These are phyloP conservation scores for Todiramphus saurophagus DNA, from an alignment of 2,113 vertebrate genomes.

Conservation along the genomic window DNA sequence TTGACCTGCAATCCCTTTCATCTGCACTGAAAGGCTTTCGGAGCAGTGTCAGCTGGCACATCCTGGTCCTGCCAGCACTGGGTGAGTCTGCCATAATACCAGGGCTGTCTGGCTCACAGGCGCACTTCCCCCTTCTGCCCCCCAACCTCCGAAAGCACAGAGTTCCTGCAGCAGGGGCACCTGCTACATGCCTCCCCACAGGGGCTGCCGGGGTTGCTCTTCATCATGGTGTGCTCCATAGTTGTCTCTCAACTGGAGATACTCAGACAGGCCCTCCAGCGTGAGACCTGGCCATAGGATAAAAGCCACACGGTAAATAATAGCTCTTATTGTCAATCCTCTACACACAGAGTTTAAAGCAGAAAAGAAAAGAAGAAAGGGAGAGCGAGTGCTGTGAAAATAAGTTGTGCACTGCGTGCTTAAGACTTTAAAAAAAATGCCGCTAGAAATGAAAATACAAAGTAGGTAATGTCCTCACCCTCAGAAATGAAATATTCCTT, in stretches of 20 bases:
- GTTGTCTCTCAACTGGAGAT: background rate
- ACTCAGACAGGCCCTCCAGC: background rate
- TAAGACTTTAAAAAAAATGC: background rate
- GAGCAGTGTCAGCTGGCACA: rapidly evolving
- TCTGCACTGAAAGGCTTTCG: background rate
- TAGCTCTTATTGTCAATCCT: background rate
- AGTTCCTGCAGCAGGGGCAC: rapidly evolving
- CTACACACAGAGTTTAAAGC: background rate
- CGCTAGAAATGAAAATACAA: conserved; percentile 5
- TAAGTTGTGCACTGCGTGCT: background rate
- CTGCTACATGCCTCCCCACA: rapidly evolving
- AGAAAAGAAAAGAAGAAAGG: conserved; percentile 9
- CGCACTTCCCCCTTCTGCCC: background rate
- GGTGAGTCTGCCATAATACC: rapidly evolving
- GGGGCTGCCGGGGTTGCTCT: background rate
- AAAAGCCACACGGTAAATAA: background rate
- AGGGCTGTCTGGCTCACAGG: background rate
- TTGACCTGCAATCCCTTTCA: background rate
- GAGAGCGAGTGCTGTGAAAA: background rate
- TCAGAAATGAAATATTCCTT: conserved; percentile 9
- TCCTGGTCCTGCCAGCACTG: rapidly evolving
- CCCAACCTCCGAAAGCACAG: rapidly evolving
- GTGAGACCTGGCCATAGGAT: rapidly evolving
- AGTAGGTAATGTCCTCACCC: background rate
- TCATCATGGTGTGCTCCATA: background rate